Conservation (phyloP, 2,888 invertebrate genomes). For the Stenodera caucasica region DNA sequence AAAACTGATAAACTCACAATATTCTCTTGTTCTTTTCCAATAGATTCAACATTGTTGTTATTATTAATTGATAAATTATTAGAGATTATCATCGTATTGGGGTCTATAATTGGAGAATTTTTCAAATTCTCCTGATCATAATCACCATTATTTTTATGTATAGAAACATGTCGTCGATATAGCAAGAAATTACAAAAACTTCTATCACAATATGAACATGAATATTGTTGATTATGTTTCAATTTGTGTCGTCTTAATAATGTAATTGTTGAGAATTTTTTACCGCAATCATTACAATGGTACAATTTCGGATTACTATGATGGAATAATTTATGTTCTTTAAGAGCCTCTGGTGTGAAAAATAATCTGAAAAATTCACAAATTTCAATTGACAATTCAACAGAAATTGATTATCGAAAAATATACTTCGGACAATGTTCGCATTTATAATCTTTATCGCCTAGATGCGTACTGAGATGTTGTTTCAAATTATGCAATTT, state of each 20-base stretch:
- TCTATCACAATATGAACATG: conserved; percentile 65
- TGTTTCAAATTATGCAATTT: conserved; percentile 62
- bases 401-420: neutral
- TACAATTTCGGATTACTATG: conserved; percentile 26
- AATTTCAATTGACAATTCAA: neutral
- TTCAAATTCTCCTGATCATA: neutral
- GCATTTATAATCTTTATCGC: conserved; percentile 51
- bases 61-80: neutral
- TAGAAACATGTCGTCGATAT: conserved; percentile 52
- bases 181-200: conserved; percentile 63
- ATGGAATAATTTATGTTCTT: conserved; percentile 50
- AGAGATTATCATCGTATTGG: conserved; percentile 1
- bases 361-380: conserved; percentile 41
- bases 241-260: conserved; percentile 51
- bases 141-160: neutral
- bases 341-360: conserved; percentile 41
- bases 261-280: conserved; percentile 49
- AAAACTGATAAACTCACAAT: neutral
- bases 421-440: conserved; percentile 49
- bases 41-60: neutral
- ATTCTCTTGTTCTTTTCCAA: neutral
- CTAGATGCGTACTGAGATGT: conserved; percentile 50
- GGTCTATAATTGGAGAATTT: neutral
- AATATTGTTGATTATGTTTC: conserved; percentile 56
- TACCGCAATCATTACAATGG: conserved; percentile 50